Evolutionary conservation across 2,113 vertebrate species (phyloP).

Genomic region (Ovibos moschatus): DNA sequence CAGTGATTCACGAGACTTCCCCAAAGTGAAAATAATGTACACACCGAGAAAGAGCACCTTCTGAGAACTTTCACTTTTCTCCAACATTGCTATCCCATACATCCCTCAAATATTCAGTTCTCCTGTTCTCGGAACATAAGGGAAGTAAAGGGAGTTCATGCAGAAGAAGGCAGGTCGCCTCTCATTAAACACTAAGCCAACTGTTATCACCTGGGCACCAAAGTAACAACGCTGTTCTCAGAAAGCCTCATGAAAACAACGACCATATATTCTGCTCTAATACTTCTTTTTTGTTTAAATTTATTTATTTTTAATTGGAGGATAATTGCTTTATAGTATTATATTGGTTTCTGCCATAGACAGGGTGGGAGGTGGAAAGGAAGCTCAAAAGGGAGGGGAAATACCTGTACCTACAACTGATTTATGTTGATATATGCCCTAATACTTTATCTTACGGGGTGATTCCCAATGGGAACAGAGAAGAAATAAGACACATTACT

Average conservation of each 20-base stretch:
- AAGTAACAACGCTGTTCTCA: background rate
- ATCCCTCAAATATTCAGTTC: background rate
- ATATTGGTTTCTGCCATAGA: background rate
- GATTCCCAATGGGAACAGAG: background rate
- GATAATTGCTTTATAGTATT: background rate
- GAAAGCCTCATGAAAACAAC: background rate
- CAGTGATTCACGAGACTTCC: background rate
- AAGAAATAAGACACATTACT: background rate
- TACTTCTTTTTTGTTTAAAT: background rate
- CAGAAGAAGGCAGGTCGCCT: background rate
- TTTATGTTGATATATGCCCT: background rate
- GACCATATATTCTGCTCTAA: background rate
- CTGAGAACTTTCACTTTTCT: background rate
- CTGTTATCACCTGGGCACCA: background rate
- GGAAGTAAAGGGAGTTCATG: background rate
- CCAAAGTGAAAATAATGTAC: background rate
- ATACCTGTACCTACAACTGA: background rate
- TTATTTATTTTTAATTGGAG: background rate
- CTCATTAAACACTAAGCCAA: background rate
- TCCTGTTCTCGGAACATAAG: background rate
- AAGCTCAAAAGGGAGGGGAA: background rate
- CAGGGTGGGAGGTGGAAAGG: background rate
- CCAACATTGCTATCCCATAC: background rate
- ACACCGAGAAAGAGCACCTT: background rate
- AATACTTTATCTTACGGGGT: background rate